Conservation (phyloP, 2,797 vertebrate species). For the Dromococcyx pavoninus region DNA sequence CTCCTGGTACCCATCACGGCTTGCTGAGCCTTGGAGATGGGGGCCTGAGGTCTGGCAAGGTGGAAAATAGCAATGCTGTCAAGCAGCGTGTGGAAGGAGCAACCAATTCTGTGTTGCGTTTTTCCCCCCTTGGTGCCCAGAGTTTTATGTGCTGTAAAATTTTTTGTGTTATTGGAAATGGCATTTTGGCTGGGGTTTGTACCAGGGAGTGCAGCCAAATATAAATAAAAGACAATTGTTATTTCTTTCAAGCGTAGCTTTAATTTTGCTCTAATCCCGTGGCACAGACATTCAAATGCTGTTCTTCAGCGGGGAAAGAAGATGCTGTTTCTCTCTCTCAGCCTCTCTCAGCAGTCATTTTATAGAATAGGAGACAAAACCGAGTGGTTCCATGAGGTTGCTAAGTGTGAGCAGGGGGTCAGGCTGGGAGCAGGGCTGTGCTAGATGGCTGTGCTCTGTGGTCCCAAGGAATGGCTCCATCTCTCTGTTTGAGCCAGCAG, state of each 20-base stretch:
- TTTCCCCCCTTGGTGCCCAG: background rate
- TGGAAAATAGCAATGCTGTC: background rate
- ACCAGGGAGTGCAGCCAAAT: background rate
- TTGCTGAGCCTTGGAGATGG: background rate
- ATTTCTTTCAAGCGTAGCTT: conserved; percentile 2
- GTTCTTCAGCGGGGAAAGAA: background rate
- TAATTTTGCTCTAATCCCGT: background rate
- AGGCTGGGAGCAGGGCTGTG: background rate
- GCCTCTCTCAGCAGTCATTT: background rate
- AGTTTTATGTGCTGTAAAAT: conserved; percentile 28
- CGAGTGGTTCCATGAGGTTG: background rate
- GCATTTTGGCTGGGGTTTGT: background rate
- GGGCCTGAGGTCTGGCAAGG: background rate
- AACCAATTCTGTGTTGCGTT: background rate
- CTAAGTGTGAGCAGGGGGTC: background rate
- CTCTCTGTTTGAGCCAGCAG: background rate
- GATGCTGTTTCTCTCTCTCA: background rate
- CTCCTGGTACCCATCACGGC: rapidly evolving
- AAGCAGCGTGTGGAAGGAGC: background rate
- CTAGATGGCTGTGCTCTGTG: no score
- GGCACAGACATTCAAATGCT: background rate
- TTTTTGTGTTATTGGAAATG: conserved; percentile 26
- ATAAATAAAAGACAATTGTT: conserved; percentile 10
- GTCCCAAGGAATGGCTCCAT: background rate
- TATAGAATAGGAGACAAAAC: background rate